A percentile compares a stretch with the other conserved stretches of the same genome.
Evolutionary conservation across 1,140 invertebrate genomes (phyloP).

Genomic region (Listronotus bonariensis): DNA sequence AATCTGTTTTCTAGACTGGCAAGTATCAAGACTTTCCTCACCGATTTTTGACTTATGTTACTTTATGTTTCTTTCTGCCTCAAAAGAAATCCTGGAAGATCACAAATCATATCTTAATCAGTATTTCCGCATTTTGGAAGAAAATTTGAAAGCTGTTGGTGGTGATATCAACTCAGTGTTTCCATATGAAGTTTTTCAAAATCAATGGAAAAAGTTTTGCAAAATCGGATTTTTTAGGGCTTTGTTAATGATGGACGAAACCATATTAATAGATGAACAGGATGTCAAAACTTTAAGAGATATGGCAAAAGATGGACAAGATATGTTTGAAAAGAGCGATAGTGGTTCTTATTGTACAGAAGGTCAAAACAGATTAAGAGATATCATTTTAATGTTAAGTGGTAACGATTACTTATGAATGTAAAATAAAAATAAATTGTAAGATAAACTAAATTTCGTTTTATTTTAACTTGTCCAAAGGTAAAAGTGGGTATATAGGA

Average conservation of each 20-base stretch:
- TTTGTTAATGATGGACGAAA: neutral
- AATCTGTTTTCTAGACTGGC: slow-evolving; percentile 2
- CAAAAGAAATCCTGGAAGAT: slow-evolving; percentile 6
- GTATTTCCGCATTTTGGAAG: slow-evolving; percentile 2
- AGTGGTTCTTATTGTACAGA: neutral
- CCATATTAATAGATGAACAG: slow-evolving; percentile 7
- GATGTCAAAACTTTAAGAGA: slow-evolving; percentile 4
- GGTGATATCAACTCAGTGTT: slow-evolving; percentile 6
- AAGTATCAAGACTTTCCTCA: neutral
- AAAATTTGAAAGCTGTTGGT: slow-evolving; percentile 5
- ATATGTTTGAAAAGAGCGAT: neutral
- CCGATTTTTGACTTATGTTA: slow-evolving; percentile 13
- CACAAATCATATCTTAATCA: neutral
- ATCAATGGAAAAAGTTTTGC: slow-evolving; percentile 4
- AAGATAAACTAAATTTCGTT: too few relatives aligned
- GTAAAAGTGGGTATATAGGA: too few relatives aligned
- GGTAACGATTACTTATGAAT: neutral
- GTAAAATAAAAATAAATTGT: neutral
- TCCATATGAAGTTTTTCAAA: slow-evolving; percentile 6
- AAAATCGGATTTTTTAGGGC: neutral
- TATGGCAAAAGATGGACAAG: neutral
- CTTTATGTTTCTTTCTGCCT: slow-evolving; percentile 12
- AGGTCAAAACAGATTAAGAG: neutral
- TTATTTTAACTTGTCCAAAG: too few relatives aligned
- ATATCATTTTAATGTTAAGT: slow-evolving; percentile 10